Conservation (phyloP, 2,797 vertebrate species). For the Aplochiton taeniatus region DNA sequence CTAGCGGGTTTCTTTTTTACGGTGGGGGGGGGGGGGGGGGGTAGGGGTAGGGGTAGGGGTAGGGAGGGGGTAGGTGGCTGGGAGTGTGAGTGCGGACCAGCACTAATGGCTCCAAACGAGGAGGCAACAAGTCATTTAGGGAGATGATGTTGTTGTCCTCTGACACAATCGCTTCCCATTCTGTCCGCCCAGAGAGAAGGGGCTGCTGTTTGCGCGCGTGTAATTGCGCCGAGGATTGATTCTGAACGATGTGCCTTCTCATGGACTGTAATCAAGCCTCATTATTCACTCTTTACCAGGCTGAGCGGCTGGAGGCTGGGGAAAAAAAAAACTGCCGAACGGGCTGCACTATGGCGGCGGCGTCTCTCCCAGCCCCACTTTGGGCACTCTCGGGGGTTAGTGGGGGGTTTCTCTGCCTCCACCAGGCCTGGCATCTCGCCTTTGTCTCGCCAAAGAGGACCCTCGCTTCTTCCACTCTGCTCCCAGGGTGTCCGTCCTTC, state of each 20-base stretch:
- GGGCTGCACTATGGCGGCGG: slow-evolving; percentile 58
- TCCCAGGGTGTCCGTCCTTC: slow-evolving; percentile 26
- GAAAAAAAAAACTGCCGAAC: slow-evolving; percentile 44
- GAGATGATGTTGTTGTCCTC: slow-evolving; percentile 70
- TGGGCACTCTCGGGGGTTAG: slow-evolving; percentile 18
- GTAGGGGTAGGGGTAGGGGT: no score
- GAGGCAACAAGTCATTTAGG: slow-evolving; percentile 74
- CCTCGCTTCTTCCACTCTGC: slow-evolving; percentile 38
- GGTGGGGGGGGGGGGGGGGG: not conserved
- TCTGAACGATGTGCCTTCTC: slow-evolving; percentile 74
- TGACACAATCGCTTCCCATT: slow-evolving; percentile 69
- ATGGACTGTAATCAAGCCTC: slow-evolving; percentile 77
- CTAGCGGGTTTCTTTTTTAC: no score
- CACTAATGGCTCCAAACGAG: slow-evolving; percentile 63
- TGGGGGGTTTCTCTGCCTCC: not conserved
- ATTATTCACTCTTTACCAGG: slow-evolving; percentile 77
- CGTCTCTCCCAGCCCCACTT: slow-evolving; percentile 54
- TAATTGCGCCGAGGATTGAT: slow-evolving; percentile 78
- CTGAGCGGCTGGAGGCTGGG: slow-evolving; percentile 63
- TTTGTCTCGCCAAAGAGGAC: no score
- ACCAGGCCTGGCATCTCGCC: not conserved
- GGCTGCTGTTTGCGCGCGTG: slow-evolving; percentile 63
- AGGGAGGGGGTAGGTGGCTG: not conserved
- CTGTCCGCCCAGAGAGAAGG: slow-evolving; percentile 53
- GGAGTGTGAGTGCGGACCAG: slow-evolving; percentile 32